Evolutionary conservation across 2,113 vertebrate species (phyloP).

Genomic region (Clinocottus analis): DNA sequence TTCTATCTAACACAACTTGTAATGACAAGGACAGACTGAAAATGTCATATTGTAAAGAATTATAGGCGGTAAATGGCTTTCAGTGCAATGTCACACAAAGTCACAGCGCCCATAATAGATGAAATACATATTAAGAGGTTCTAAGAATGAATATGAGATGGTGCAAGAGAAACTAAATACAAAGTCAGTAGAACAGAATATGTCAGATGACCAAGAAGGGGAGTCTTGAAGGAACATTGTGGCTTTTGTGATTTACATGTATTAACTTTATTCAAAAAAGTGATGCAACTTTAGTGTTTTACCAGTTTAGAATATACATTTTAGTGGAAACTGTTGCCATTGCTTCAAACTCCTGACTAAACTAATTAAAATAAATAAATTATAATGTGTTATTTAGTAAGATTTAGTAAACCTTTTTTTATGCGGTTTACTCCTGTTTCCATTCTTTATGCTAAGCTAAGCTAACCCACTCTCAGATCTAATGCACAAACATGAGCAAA

Average conservation of each 20-base stretch:
- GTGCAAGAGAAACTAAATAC: background rate
- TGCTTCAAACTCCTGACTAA: no score
- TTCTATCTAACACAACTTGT: slow-evolving; percentile 36
- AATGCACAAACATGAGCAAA: background rate
- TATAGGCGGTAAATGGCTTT: slow-evolving; percentile 29
- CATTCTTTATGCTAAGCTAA: slow-evolving; percentile 4
- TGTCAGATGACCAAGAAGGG: background rate
- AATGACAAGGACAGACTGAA: slow-evolving; percentile 22
- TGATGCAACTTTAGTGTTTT: background rate
- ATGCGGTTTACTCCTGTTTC: background rate
- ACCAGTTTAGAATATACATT: background rate
- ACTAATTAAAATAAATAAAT: no score
- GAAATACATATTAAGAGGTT: slow-evolving; percentile 14
- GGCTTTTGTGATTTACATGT: background rate
- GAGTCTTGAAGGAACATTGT: no score
- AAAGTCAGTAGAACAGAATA: slow-evolving; percentile 6
- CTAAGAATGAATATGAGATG: background rate
- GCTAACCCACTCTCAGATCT: background rate
- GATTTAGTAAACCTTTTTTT: background rate
- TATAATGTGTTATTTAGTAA: background rate
- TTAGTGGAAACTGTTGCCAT: background rate
- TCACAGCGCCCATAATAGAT: slow-evolving; percentile 11
- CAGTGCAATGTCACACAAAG: slow-evolving; percentile 16
- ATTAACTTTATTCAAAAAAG: background rate
- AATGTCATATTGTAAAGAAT: slow-evolving; percentile 26